Evolutionary conservation across 1,140 invertebrate species (phyloP).

Genomic region (Galleria mellonella): DNA sequence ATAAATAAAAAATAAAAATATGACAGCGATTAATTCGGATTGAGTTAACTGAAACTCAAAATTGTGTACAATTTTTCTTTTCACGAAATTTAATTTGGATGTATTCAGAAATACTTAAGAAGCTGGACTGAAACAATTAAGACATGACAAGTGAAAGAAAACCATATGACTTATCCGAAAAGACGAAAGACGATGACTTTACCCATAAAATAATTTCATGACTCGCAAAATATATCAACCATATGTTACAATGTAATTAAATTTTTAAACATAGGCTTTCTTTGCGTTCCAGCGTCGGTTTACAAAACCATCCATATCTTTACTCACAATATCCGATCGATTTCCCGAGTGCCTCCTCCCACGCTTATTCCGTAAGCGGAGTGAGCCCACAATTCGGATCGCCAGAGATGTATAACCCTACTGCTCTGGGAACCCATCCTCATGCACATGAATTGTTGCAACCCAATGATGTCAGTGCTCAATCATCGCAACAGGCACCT

Average conservation of each 20-base stretch:
- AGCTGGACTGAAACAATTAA: not conserved
- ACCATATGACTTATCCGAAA: too few species aligned
- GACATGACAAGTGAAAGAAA: too few species aligned
- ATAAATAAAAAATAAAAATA: too few species aligned
- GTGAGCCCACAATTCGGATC: slow-evolving; percentile 59
- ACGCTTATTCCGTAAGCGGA: slow-evolving; percentile 66
- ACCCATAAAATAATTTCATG: too few species aligned
- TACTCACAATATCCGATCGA: slow-evolving; percentile 73
- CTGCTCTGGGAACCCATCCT: slow-evolving; percentile 42
- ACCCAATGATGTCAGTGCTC: slow-evolving; percentile 57
- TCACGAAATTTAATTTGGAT: too few species aligned
- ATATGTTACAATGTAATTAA: too few species aligned
- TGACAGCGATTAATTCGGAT: too few species aligned
- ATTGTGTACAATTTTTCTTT: too few species aligned
- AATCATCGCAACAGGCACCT: slow-evolving; percentile 68
- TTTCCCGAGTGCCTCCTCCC: slow-evolving; percentile 67
- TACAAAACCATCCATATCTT: slow-evolving; percentile 67
- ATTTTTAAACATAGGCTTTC: slow-evolving; percentile 20
- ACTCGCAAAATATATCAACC: too few species aligned
- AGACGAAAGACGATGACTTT: too few species aligned
- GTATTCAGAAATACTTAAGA: too few species aligned
- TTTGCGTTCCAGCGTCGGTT: slow-evolving; percentile 65
- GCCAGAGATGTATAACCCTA: slow-evolving; percentile 62
- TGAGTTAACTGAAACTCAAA: too few species aligned
- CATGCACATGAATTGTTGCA: slow-evolving; percentile 61